A percentile compares a stretch with the other conserved stretches of the same genome.
Evolutionary conservation across 2,797 vertebrate species (phyloP).

Genomic region (Okamejei kenojei): DNA sequence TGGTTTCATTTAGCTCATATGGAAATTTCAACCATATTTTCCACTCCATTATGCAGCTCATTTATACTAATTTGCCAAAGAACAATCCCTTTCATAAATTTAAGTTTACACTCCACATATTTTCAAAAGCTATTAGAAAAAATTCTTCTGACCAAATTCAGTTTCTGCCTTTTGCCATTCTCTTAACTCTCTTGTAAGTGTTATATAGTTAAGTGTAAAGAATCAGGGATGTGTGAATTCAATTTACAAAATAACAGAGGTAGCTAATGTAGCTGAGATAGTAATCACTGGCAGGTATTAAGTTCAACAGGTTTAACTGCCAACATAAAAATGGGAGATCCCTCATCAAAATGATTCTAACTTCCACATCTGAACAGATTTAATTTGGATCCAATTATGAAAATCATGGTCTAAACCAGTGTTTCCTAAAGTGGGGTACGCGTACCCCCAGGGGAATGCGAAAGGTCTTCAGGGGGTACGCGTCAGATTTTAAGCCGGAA

Average conservation of each 20-base stretch:
- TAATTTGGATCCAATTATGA: background rate
- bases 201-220: background rate
- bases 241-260: background rate
- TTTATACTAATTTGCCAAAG: background rate
- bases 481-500: too few relatives aligned
- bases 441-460: too few relatives aligned
- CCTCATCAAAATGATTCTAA: background rate
- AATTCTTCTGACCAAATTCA: background rate
- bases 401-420: too few relatives aligned
- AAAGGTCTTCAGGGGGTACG: too few relatives aligned
- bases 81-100: background rate
- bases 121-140: background rate
- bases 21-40: background rate
- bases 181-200: background rate
- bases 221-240: background rate
- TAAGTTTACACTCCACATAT: background rate
- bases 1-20: background rate
- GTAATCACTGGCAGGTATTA: background rate
- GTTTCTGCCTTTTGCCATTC: background rate
- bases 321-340: background rate
- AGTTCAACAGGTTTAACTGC: background rate
- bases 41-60: background rate
- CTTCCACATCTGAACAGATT: background rate
- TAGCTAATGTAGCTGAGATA: background rate
- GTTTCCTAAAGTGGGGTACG: too few relatives aligned